Conservation (phyloP, 2,888 invertebrate genomes). For the Taenaris catops region DNA sequence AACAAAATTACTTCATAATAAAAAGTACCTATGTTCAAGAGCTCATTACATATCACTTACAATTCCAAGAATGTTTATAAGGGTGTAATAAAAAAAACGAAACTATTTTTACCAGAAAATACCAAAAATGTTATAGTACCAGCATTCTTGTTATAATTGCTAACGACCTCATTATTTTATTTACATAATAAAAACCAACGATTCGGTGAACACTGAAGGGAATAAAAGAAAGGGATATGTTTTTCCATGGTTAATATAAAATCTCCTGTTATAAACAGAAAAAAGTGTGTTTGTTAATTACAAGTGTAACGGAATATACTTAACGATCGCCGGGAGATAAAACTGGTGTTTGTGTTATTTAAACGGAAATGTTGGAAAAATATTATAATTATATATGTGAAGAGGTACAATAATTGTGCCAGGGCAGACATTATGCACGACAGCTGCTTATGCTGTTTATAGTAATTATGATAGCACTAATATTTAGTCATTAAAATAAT, state of each 20-base stretch:
- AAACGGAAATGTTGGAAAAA: constrained; percentile 60
- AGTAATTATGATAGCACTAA: no score
- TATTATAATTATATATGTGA: constrained; percentile 61
- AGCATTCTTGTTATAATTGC: constrained; percentile 13
- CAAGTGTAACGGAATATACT: constrained; percentile 41
- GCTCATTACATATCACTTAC: no score
- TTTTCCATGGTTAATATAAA: constrained; percentile 47
- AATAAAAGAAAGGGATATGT: constrained; percentile 38
- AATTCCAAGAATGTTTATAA: no score
- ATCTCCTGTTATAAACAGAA: constrained; percentile 46
- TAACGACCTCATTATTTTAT: constrained; percentile 20
- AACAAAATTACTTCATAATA: no score
- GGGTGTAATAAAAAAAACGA: constrained; percentile 7
- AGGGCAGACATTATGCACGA: constrained; percentile 7
- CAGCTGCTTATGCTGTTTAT: no score
- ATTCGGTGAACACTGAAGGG: constrained; percentile 29
- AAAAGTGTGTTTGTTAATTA: constrained; percentile 54
- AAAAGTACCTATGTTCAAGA: no score
- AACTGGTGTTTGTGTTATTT: constrained; percentile 39
- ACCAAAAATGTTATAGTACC: constrained; percentile 8
- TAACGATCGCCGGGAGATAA: constrained; percentile 24
- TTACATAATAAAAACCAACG: constrained; percentile 15
- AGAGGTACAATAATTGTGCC: constrained; percentile 55
- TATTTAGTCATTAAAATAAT: no score
- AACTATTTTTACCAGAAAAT: constrained; percentile 10